A percentile compares a stretch with the other conserved stretches of the same genome.
Evolutionary conservation across 1,140 invertebrate species (phyloP).

Genomic region (Rhopalosiphum maidis): DNA sequence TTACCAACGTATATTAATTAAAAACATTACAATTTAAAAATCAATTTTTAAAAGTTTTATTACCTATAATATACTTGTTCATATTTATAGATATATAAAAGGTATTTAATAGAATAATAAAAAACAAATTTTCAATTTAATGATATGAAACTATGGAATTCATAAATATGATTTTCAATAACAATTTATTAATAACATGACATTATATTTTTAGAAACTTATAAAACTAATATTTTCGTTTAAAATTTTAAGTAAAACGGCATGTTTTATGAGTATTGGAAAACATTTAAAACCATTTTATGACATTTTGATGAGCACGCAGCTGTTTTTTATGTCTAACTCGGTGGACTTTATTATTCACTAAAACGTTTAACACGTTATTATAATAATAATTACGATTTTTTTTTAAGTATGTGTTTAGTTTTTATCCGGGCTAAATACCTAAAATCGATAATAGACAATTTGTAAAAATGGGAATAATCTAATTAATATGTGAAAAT

Average conservation of each 20-base stretch:
- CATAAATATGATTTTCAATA: neutral
- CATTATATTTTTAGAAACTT: neutral
- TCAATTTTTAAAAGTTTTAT: too few relatives aligned
- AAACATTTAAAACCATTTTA: neutral
- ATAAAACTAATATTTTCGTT: neutral
- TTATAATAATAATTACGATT: neutral
- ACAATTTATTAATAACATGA: neutral
- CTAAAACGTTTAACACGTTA: neutral
- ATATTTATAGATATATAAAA: too few relatives aligned
- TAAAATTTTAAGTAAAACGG: neutral
- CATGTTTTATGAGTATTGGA: neutral
- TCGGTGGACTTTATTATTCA: neutral
- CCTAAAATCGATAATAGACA: neutral
- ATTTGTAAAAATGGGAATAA: neutral
- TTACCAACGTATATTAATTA: too few relatives aligned
- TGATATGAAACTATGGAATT: neutral
- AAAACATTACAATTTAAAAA: too few relatives aligned
- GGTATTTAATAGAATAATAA: neutral
- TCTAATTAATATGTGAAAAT: neutral
- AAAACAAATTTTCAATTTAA: neutral
- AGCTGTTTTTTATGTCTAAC: conserved; percentile 1
- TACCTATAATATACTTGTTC: too few relatives aligned
- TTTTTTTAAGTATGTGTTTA: neutral
- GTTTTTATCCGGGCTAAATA: neutral
- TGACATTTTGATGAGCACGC: neutral